Evolutionary conservation across 1,140 invertebrate species (phyloP).

Genomic region (Acyrthosiphon pisum): DNA sequence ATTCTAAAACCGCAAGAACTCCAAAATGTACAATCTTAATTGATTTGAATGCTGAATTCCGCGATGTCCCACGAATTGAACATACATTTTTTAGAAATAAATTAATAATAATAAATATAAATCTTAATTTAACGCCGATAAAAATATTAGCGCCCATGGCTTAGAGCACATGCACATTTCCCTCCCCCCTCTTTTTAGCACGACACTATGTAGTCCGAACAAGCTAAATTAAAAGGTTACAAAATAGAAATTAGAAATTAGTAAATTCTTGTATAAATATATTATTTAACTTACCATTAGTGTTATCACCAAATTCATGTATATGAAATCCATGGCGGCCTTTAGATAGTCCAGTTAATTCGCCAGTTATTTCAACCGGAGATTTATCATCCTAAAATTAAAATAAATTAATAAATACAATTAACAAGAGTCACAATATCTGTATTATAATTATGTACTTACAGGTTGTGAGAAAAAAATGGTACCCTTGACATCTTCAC

Average conservation of each 20-base stretch:
- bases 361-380: conserved; percentile 74
- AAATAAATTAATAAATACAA: conserved; percentile 61
- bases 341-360: conserved; percentile 73
- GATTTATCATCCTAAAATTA: conserved; percentile 63
- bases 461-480: conserved; percentile 81
- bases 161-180: background rate
- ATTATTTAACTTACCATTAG: conserved; percentile 72
- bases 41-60: too few species aligned
- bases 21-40: too few species aligned
- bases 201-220: too few species aligned
- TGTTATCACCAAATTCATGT: conserved; percentile 96
- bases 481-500: conserved; percentile 79
- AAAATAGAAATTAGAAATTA: background rate
- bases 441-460: conserved; percentile 62
- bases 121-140: too few species aligned
- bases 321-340: conserved; percentile 94
- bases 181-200: background rate
- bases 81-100: too few species aligned
- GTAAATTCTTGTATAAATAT: background rate
- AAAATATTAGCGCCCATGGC: too few species aligned
- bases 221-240: background rate
- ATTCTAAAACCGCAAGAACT: too few species aligned
- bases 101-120: too few species aligned
- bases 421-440: background rate
- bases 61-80: too few species aligned